Base-by-base conservation (phyloP, 1,140 invertebrate genomes). In the Euura lappo region DNA sequence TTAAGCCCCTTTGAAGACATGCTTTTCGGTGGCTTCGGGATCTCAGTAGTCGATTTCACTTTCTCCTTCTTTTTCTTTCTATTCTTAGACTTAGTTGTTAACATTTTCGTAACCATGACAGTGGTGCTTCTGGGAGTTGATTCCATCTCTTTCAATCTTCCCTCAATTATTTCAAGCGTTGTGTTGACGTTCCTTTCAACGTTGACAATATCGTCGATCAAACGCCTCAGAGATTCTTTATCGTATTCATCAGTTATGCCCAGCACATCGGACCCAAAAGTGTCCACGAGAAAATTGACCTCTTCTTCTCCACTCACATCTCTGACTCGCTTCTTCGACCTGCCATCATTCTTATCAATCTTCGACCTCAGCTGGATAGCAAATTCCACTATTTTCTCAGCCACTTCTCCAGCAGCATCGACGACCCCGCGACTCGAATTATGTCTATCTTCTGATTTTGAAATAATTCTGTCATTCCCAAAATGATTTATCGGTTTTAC, bases 151-250 rank as follows among this genome's bases (percentile, higher is more conserved):
- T 60, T 60, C 44, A 78, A 73, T 69, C 47, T 68, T 2, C 8
- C 64, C 45, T 72, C 64, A 46, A 80, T 80, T 65, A 78, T 78
- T n/a, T 77, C 69, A 3, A 77, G 65, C 5, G 79, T 80, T 6
- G 74, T 73, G 51, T 80, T 78, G 11, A 77, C 76, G 28, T 78
- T 78, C 60, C 73, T 76, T 70, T 77, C 65, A 6, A 77, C 73
- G 44, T 75, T 75, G 5, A 74, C 45, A 64, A 77, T 77, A 51
- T 74, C 72, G 44, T 78, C 71, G 28, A 77, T 75, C 45, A 77
- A 45, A 28, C 65, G 45, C 2, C 47, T 74, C 42, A 78, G 51
- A 4, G 74, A 73, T 69, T 74, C 70, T 66, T 45, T 78, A 44
- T 76, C 75, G 10, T 69, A 46, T 60, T 71, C 65, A 3, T 71